Conservation (phyloP, 2,113 vertebrate genomes). For the Lathamus discolor region DNA sequence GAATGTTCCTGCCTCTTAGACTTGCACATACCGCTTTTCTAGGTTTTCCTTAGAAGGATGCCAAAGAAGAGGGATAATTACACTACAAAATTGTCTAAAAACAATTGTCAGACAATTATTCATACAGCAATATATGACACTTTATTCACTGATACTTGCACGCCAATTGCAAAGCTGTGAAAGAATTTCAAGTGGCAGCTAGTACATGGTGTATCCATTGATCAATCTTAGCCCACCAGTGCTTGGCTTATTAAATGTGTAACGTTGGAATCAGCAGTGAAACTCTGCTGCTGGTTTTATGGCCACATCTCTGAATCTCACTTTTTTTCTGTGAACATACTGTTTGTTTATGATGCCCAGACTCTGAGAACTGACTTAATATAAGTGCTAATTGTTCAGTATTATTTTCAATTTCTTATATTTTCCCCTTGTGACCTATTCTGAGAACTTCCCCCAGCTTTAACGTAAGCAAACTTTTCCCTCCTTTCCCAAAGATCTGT, state of each 20-base stretch:
- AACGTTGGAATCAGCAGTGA: not conserved
- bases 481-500: not conserved
- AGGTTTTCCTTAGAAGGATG: not conserved
- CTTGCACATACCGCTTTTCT: not conserved
- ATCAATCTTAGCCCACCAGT: not conserved
- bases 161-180: fast-evolving
- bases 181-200: not conserved
- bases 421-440: not conserved
- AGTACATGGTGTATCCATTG: not conserved
- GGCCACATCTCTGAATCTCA: not conserved
- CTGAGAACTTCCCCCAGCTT: not conserved
- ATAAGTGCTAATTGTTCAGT: not conserved
- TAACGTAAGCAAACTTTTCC: not conserved
- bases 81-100: not conserved
- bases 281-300: not conserved
- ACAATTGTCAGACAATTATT: not conserved
- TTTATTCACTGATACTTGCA: not conserved
- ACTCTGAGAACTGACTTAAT: not conserved
- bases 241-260: not conserved
- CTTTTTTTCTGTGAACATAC: not conserved
- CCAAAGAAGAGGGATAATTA: not conserved
- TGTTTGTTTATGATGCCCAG: not conserved
- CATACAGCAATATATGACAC: not conserved
- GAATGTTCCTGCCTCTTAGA: not conserved
- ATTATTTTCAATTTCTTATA: not conserved